Evolutionary conservation across 2,888 invertebrate genomes (phyloP), one percentile per base, ranked within the genome.

Genomic region (Pyrocoelia pectoralis): DNA sequence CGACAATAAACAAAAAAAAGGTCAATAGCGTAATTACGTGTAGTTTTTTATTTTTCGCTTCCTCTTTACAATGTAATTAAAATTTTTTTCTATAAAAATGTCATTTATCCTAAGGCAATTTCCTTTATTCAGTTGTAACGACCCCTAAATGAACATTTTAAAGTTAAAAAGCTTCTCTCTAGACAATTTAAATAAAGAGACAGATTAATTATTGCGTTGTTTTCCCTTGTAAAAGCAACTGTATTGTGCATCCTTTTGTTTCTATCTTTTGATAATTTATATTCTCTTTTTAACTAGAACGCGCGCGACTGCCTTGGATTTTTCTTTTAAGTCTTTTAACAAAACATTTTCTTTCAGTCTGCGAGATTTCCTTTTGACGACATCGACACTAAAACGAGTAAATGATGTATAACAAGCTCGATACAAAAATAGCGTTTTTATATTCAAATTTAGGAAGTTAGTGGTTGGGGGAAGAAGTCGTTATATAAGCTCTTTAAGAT

Each of bases 151-250:
- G 33, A 33, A 33, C 33, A 33, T 33, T 33, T 33, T 33, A 33
- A 43, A 43, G 43, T 43, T 43, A 43, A 43, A 43, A 43, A 43
- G 15, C 17, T 17, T 17, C 17, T 43, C 17, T 15, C 43, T 15
- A 43, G 43, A 43, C 43, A 43, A 17, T 17, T 43, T 43, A 43
- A 43, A 43, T 43, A 33, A 33, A 33, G 33, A 43, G 43, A 43
- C 43, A 43, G 43, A 43, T 43, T 43, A 43, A 43, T 43, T 43
- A 43, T 43, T 43, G 43, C 43, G 14, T 43, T 43, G 43, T 43
- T 43, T 43, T 43, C 43, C 14, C 17, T 43, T 14, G 14, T 15
- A 43, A 17, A 14, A 43, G 17, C 43, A 43, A 17, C 43, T 43
- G 43, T 17, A 17, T 17, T 43, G 17, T 43, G 17, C 43, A 43